phyloP scores from a whole-genome alignment of 2,797 vertebrate species.

The Siniperca obscura region DNA sequence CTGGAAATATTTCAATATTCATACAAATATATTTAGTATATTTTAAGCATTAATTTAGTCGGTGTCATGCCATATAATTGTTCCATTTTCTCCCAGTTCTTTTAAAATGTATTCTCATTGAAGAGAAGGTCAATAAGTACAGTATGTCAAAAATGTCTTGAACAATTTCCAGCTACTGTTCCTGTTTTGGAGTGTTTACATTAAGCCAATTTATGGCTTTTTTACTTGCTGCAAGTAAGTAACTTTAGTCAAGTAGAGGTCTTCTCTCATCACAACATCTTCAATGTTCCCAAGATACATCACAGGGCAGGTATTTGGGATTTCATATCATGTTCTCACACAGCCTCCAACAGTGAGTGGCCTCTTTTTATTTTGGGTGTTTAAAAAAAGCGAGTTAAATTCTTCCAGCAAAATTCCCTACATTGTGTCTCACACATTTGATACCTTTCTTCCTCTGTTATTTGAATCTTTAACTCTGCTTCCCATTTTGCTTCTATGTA shows the following conservation, averaged over 20 bases:
- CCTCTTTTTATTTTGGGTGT: background rate
- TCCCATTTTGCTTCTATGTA: constrained; percentile 12
- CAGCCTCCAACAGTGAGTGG: background rate
- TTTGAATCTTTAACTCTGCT: constrained; percentile 15
- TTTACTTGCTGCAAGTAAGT: background rate
- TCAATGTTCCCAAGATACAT: constrained; percentile 7
- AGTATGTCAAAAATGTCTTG: background rate
- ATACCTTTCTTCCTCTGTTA: background rate
- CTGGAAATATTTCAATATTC: no score
- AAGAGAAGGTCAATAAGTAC: no score
- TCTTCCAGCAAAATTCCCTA: background rate
- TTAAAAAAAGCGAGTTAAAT: background rate
- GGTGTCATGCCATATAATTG: no score
- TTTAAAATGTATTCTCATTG: no score
- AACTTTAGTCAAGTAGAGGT: constrained; percentile 12
- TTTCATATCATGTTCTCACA: constrained; percentile 1
- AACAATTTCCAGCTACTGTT: background rate
- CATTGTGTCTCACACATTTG: background rate
- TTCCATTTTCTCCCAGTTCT: no score
- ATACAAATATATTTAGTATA: no score
- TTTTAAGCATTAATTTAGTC: no score
- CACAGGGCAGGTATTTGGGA: constrained; percentile 16
- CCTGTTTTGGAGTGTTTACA: background rate
- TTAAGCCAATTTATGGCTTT: background rate
- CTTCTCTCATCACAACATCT: background rate